Evolutionary conservation across 2,113 vertebrate species (phyloP).

Genomic region (Vimba vimba): DNA sequence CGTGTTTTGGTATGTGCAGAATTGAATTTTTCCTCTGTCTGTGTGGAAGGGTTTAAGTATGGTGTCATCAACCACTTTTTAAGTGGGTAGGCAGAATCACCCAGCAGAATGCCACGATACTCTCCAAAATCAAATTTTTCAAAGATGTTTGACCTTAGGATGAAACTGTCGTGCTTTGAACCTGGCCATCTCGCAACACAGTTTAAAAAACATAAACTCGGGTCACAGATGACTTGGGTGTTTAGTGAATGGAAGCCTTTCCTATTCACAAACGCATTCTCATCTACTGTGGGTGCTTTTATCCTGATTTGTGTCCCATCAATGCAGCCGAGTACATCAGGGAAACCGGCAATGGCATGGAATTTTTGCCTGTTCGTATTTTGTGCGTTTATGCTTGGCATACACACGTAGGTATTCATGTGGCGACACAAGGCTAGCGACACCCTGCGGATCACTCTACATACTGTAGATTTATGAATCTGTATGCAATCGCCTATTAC

Average conservation of each 20-base stretch:
- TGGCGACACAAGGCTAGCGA: too few relatives aligned
- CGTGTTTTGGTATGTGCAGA: not conserved
- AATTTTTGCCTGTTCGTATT: too few relatives aligned
- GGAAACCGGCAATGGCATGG: not conserved
- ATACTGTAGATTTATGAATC: not conserved
- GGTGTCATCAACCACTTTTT: not conserved
- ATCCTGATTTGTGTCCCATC: too few relatives aligned
- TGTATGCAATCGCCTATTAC: too few relatives aligned
- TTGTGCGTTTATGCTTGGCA: too few relatives aligned
- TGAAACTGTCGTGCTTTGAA: not conserved
- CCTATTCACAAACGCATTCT: too few relatives aligned
- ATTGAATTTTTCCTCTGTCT: not conserved
- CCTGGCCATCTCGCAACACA: not conserved
- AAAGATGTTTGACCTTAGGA: not conserved
- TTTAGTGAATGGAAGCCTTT: too few relatives aligned
- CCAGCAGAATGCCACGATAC: not conserved
- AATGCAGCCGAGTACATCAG: not conserved
- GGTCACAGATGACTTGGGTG: too few relatives aligned
- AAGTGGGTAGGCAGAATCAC: conserved; percentile 2
- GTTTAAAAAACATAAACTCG: too few relatives aligned
- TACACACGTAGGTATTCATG: too few relatives aligned
- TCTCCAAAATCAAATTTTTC: not conserved
- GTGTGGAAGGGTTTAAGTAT: not conserved
- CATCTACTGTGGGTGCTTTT: too few relatives aligned
- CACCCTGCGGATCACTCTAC: too few relatives aligned